Base-by-base conservation (phyloP, 2,888 invertebrate species). In the Lasioglossum villosulum region DNA sequence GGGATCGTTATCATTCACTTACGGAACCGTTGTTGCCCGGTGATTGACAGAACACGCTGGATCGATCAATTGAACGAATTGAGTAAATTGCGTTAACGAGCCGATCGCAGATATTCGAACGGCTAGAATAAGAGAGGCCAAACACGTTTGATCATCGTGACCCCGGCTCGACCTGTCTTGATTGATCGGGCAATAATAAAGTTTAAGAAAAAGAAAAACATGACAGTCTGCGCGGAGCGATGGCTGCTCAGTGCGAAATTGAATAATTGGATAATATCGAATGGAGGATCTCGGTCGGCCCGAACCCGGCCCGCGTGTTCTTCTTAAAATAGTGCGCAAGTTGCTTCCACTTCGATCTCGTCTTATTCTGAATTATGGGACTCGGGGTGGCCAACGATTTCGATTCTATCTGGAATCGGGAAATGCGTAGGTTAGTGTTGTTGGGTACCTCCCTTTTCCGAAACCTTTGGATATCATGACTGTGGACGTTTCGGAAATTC, bases 191-290 rank as follows among this genome's bases (percentile, higher is more conserved):
- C 74, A 66, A 72, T 80, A 75, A 78, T 80, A 23, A 52, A 52
- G 10, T 52, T 8, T 23, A 10, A n/a, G 42, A n/a, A 52, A n/a
- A 52, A 52, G 10, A n/a, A n/a, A n/a, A 52, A 6, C 19, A 48
- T 5, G n/a, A 10, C 10, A 0, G 52, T 10, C 23, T 52, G 52
- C 23, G 10, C 23, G 48, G 48, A 8, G 23, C 23, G 52, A n/a
- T 10, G 23, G 23, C 63, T 16, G 16, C 63, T 63, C 63, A 1
- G 16, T 6, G 30, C 63, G 63, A 76, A 84, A 86, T 85, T 81
- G 82, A 85, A 88, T 84, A 89, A 90, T 90, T 87, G 86, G 86
- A 89, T 80, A 73, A 90, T 81, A 52, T 66, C 63, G 78, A 78
- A 66, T 23, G 84, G 63, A 48, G 75, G 45, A 73, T 73, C 48